These are phyloP conservation scores for Lophotriccus pileatus DNA, from an alignment of 2,797 vertebrate genomes.

Conservation along the genomic window DNA sequence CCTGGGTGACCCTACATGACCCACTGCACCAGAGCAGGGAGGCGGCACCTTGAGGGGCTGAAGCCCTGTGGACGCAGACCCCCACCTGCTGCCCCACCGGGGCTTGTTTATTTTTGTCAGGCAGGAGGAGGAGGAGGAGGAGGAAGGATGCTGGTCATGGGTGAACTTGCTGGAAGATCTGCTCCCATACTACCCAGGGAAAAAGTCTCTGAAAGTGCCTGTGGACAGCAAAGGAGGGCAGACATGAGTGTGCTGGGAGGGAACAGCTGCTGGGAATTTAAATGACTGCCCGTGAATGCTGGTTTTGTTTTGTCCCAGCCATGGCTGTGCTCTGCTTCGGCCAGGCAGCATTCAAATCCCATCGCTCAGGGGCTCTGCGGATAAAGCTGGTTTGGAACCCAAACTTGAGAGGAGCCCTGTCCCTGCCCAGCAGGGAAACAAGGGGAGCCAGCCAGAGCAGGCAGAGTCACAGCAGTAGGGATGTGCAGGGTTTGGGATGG, in stretches of 20 bases:
- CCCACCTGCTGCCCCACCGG: background rate
- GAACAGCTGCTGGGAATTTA: slow-evolving; percentile 54
- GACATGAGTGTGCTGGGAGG: background rate
- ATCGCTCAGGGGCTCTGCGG: background rate
- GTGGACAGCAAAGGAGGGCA: background rate
- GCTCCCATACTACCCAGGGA: background rate
- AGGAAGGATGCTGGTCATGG: background rate
- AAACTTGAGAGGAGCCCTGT: background rate
- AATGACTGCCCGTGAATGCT: slow-evolving; percentile 1
- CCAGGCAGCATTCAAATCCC: background rate
- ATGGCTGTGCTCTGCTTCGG: background rate
- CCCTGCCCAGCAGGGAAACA: background rate
- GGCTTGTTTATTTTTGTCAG: background rate
- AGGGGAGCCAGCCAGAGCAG: fast-evolving
- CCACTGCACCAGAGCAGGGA: fast-evolving
- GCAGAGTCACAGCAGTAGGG: background rate
- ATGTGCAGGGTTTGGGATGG: background rate
- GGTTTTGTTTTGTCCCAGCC: slow-evolving; percentile 44
- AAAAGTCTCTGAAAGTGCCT: background rate
- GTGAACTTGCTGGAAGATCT: background rate
- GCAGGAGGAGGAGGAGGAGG: background rate
- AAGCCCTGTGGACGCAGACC: background rate
- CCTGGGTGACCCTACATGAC: background rate
- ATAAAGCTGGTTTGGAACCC: background rate
- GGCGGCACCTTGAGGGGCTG: background rate